Base-by-base conservation (phyloP, 1,140 invertebrate species). In the Brachionus rotundiformis region DNA sequence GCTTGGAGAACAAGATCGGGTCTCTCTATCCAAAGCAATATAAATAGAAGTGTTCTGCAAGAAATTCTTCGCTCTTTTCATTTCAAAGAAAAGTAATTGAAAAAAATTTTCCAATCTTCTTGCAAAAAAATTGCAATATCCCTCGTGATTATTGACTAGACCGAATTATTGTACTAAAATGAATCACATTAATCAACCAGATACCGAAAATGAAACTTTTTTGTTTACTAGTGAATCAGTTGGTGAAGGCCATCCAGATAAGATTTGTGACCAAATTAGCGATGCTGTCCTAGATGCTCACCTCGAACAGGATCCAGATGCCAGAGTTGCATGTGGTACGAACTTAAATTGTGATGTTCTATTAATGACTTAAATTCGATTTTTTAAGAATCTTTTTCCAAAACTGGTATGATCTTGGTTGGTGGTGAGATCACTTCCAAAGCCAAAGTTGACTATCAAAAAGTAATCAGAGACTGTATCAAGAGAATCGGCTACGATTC, bases 251-350 rank as follows among this genome's bases (percentile, higher is more conserved):
- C 96, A 98, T 90, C 96, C 92, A 86, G 96, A 98, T 88, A 98
- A 99, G 92, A 96, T 99, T 92, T 99, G 97, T 87, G 97, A 99
- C 89, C 96, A 98, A 90, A 96, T 99, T 85, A 98, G 95, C 89
- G 97, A 99, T 91, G 96, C 97, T 83, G 93, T 99, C 85, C 90
- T 99, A 83, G 97, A 99, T 89, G 97, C 96, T 85, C 95, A 98
- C 90, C 90, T 99, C 73, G 91, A 90, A 86, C 94, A 98, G 90
- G 97, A 99, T 90, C 95, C 96, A 29, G 91, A 98, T 89, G 96
- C 96, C 41, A 98, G 98, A 92, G 96, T 99, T 82, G 96, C 95
- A 76, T 98, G 96, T 89, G 96, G 61, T 63, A 63, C 27, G 29
- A 63, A 63, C 29, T 63, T 27, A 13, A 11, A 16, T 13, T 4